These are phyloP conservation scores for Centrocercus urophasianus DNA, from an alignment of 2,113 vertebrate genomes.

Conservation along the genomic window DNA sequence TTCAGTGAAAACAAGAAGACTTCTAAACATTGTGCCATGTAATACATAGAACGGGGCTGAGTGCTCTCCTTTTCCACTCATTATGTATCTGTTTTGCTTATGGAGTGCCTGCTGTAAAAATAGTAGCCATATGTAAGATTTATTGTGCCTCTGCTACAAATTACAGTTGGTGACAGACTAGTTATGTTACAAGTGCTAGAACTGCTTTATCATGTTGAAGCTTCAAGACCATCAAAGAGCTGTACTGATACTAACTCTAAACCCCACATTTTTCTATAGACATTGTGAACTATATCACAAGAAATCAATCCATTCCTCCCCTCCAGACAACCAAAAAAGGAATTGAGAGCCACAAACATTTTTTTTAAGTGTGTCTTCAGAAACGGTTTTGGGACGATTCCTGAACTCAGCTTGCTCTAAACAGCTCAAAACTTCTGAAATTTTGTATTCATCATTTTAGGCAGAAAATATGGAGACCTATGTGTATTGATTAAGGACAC, in stretches of 20 bases:
- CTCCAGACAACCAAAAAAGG: neutral
- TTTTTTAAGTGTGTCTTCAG: neutral
- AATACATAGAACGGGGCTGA: neutral
- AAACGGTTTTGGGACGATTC: neutral
- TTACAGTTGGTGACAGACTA: neutral
- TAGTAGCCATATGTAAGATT: neutral
- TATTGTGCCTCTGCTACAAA: neutral
- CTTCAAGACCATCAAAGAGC: neutral
- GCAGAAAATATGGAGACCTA: neutral
- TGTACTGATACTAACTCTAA: neutral
- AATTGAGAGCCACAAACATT: neutral
- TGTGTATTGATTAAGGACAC: rapidly evolving
- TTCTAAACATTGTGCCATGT: neutral
- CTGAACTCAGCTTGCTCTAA: neutral
- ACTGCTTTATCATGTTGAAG: neutral
- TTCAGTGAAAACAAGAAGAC: neutral
- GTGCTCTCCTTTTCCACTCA: neutral
- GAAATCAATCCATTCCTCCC: neutral
- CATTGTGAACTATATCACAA: neutral
- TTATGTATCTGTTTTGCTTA: neutral
- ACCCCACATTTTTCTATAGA: neutral
- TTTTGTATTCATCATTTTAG: neutral
- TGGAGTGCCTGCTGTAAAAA: neutral
- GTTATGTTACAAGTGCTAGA: neutral
- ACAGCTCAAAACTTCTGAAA: neutral